Base-by-base conservation (phyloP, 2,888 invertebrate genomes). In the Cyaniris semiargus region DNA sequence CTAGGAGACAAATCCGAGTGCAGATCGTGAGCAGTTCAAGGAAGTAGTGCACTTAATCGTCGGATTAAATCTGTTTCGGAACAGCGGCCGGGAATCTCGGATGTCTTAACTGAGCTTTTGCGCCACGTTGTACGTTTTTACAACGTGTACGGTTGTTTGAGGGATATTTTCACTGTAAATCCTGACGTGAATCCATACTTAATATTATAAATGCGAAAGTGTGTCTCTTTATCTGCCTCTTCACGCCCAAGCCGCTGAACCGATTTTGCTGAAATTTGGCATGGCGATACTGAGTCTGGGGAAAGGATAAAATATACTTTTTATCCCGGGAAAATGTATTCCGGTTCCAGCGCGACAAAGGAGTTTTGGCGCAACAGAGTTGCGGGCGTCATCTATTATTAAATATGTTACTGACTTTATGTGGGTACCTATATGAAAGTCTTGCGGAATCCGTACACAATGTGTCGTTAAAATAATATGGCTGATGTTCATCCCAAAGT, bases 31-130 rank as follows among this genome's bases (percentile, higher is more conserved):
- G 72, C 60, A 58, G 72, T 74, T 60, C 44, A 44, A 72, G 70
- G 76, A 75, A 78, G 77, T 82, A 80, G 82, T 80, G 80, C 80
- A 81, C 83, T 84, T 84, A 84, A 83, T 83, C 82, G 84, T 81
- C 83, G 85, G 83, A 85, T 86, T 87, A 85, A 83, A 82, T 79
- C 83, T 81, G 82, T 78, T 80, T 81, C 85, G 84, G 84, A 85
- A 84, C 80, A 81, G 80, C 78, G 83, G 83, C 84, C 84, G 84
- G 84, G 83, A 83, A 83, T 82, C 82, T 83, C 81, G 53, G 74
- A 74, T 74, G 74, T 74, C 74, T 74, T 74, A 74, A 74, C 74
- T 72, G 74, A 48, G 74, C 44, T 74, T 74, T 74, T 53, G 23
- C 44, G 72, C 48, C 23, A 53, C 48, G 74, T 13, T 53, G 27